These are phyloP conservation scores for Leptopilina clavipes DNA, from an alignment of 1,140 invertebrate species.

Conservation along the genomic window DNA sequence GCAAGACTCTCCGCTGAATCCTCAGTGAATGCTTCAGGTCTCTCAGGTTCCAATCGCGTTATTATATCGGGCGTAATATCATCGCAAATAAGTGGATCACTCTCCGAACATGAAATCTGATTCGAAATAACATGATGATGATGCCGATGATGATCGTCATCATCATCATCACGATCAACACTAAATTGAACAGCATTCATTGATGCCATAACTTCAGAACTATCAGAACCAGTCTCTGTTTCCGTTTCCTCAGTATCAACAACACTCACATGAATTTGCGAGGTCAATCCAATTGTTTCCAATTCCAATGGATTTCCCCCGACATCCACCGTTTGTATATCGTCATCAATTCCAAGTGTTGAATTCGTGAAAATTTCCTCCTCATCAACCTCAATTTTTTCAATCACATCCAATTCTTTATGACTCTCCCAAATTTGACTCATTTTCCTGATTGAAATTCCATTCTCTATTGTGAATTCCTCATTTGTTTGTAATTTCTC, in stretches of 20 bases:
- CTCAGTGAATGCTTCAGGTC: conserved; percentile 70
- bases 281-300: conserved; percentile 23
- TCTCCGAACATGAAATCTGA: conserved; percentile 52
- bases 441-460: neutral
- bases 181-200: conserved; percentile 50
- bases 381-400: conserved; percentile 54
- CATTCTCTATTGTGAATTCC: neutral
- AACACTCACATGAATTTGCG: conserved; percentile 35
- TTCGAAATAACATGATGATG: conserved; percentile 37
- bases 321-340: conserved; percentile 35
- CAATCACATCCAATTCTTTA: conserved; percentile 40
- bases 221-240: conserved; percentile 64
- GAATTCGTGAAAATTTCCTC: conserved; percentile 52
- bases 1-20: conserved; percentile 71
- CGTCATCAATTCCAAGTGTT: conserved; percentile 36
- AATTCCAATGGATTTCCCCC: conserved; percentile 5
- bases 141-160: neutral
- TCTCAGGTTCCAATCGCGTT: conserved; percentile 64
- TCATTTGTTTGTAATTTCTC: conserved; percentile 15
- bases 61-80: conserved; percentile 58
- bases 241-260: conserved; percentile 65
- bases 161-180: conserved; percentile 36
- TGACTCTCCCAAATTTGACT: conserved; percentile 12
- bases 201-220: conserved; percentile 60
- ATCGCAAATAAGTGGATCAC: conserved; percentile 56